Evolutionary conservation across 2,797 vertebrate genomes (phyloP).

Genomic region (Sciurus carolinensis): DNA sequence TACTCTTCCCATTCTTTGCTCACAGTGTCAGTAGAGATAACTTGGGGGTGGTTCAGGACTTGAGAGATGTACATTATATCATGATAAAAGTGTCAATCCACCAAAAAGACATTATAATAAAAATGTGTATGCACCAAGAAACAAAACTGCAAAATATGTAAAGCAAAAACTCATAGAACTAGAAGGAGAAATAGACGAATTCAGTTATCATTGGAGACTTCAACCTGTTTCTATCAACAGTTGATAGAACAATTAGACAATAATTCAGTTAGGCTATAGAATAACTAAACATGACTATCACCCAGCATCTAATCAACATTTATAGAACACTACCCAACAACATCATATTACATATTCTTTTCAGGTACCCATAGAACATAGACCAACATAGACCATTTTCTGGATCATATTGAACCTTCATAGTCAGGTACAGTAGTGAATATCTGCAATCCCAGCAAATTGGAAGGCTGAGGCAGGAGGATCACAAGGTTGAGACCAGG

Average conservation of each 20-base stretch:
- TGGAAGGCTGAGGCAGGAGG: too few species aligned
- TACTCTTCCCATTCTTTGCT: neutral
- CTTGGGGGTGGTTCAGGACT: neutral
- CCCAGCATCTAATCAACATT: neutral
- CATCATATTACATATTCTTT: neutral
- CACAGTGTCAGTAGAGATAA: neutral
- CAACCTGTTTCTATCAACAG: neutral
- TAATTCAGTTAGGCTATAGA: conserved; percentile 9
- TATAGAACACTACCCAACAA: neutral
- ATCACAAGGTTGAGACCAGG: too few species aligned
- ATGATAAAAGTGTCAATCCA: neutral
- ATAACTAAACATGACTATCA: neutral
- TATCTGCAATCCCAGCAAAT: too few species aligned
- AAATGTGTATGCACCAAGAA: neutral
- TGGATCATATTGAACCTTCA: neutral
- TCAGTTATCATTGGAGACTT: neutral
- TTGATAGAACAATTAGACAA: neutral
- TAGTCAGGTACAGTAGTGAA: too few species aligned
- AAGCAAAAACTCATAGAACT: neutral
- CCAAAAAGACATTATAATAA: neutral
- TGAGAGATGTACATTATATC: neutral
- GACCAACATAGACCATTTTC: neutral
- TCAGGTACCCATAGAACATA: neutral
- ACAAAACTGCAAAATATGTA: neutral
- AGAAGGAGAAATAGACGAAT: neutral